These are phyloP conservation scores for Rhyacophila brunnea DNA, from an alignment of 1,140 invertebrate genomes.

Conservation along the genomic window DNA sequence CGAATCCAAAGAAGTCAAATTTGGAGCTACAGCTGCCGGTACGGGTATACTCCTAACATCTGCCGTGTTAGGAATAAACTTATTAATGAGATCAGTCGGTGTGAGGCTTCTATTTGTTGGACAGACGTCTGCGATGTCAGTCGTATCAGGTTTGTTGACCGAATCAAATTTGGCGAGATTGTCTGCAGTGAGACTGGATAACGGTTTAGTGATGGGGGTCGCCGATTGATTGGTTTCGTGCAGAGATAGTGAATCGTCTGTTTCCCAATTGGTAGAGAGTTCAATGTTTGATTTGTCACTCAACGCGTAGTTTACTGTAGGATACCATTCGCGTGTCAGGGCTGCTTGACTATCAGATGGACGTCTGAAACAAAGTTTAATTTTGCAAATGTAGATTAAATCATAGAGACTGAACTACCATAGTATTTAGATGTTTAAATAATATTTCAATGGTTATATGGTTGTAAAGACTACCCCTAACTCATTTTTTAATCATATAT, in stretches of 20 bases:
- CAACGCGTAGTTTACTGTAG: conserved; percentile 13
- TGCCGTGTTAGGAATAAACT: no score
- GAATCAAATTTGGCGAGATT: conserved; percentile 13
- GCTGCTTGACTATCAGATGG: background rate
- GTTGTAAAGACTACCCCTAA: no score
- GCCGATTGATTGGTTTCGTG: conserved; percentile 1
- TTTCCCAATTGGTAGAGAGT: conserved; percentile 31
- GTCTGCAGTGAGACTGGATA: background rate
- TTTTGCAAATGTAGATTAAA: no score
- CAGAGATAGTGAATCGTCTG: conserved; percentile 29
- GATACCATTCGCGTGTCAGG: conserved; percentile 23
- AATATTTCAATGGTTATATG: no score
- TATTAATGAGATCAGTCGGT: no score
- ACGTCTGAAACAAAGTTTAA: background rate
- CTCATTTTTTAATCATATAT: no score
- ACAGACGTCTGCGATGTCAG: background rate
- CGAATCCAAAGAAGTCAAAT: conserved; percentile 13
- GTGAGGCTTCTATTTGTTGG: background rate
- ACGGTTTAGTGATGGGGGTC: background rate
- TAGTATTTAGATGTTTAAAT: no score
- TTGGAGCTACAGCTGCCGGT: background rate
- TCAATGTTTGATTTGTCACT: conserved; percentile 16
- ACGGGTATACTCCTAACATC: background rate
- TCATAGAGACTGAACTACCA: no score
- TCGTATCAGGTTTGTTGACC: background rate